These are phyloP conservation scores for Montipora capricornis DNA, from an alignment of 64 coral and sea anemone genomes.

Conservation along the genomic window DNA sequence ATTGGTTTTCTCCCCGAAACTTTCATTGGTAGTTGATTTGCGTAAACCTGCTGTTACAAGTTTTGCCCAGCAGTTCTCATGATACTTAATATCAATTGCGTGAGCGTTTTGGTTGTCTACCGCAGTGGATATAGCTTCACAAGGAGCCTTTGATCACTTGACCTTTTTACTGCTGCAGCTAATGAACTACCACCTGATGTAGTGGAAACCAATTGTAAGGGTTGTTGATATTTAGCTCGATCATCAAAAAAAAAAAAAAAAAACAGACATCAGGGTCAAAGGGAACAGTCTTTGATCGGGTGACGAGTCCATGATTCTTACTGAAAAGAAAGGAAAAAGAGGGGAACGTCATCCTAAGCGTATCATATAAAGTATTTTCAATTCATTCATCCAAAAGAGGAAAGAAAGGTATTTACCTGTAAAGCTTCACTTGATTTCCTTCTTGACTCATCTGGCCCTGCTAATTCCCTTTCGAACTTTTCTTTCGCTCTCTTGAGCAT, in stretches of 20 bases:
- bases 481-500: constrained; percentile 26
- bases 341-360: too few species aligned
- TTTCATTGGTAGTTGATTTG: constrained; percentile 6
- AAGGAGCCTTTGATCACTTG: constrained; percentile 41
- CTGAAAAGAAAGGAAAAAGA: too few species aligned
- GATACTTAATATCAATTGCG: constrained; percentile 64
- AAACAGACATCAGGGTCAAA: too few species aligned
- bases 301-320: background rate
- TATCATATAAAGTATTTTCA: too few species aligned
- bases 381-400: background rate
- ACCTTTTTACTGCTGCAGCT: constrained; percentile 14
- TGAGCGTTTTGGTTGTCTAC: constrained; percentile 36
- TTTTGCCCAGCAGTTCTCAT: constrained; percentile 64
- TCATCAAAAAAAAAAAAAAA: background rate
- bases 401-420: background rate
- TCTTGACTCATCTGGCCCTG: constrained; percentile 33
- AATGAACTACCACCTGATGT: constrained; percentile 42
- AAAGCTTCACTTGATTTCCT: background rate
- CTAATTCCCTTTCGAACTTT: constrained; percentile 18
- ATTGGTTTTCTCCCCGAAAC: constrained; percentile 19
- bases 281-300: constrained; percentile 27
- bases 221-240: background rate
- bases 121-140: constrained; percentile 43
- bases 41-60: constrained; percentile 47
- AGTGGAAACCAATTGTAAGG: constrained; percentile 15